Evolutionary conservation across 2,797 vertebrate species (phyloP).

Genomic region (Clarias laeviceps): DNA sequence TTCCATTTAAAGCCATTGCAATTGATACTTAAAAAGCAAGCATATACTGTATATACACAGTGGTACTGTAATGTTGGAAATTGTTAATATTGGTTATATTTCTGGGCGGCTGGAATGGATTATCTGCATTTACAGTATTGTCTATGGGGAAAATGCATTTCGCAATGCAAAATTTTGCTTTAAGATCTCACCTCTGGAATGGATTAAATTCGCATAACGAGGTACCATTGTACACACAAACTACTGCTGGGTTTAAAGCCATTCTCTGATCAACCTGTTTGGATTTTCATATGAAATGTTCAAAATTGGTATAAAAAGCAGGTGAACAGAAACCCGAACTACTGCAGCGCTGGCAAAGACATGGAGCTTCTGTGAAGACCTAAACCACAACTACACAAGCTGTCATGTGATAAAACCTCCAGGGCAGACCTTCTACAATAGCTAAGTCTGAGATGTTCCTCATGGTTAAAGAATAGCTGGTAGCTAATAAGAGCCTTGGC

Average conservation of each 20-base stretch:
- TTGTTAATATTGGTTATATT: no score
- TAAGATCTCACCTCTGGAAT: no score
- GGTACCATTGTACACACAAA: no score
- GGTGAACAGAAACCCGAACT: not conserved
- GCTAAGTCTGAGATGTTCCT: slow-evolving; percentile 5
- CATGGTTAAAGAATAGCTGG: not conserved
- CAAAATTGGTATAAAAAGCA: not conserved
- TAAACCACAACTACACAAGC: not conserved
- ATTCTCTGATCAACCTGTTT: not conserved
- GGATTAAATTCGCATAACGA: no score
- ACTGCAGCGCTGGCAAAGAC: not conserved
- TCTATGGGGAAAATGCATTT: no score
- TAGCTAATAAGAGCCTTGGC: slow-evolving; percentile 25
- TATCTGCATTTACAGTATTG: no score
- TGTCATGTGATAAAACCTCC: not conserved
- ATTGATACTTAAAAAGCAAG: no score
- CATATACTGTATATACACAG: no score
- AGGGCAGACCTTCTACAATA: not conserved
- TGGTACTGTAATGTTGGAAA: no score
- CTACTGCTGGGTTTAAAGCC: not conserved
- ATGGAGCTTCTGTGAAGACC: not conserved
- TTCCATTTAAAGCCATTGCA: no score
- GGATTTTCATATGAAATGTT: not conserved
- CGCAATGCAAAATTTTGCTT: no score
- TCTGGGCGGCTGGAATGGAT: no score